Evolutionary conservation across 2,113 vertebrate genomes (phyloP).

Genomic region (Platanista minor): DNA sequence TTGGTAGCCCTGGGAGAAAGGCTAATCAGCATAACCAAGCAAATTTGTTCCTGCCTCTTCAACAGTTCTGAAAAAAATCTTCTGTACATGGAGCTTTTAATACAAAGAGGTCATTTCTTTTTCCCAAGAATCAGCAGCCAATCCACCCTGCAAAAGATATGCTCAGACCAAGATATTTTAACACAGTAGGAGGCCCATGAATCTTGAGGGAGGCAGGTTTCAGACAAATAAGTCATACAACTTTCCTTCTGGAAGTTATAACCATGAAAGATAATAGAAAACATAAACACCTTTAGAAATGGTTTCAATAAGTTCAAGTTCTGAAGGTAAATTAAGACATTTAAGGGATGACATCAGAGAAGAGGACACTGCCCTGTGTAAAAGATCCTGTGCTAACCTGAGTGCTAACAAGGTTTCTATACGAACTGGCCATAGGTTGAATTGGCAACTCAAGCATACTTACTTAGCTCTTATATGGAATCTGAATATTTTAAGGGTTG

Average conservation of each 20-base stretch:
- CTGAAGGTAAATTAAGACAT: neutral
- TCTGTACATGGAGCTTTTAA: neutral
- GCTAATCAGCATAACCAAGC: neutral
- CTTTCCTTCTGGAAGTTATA: conserved; percentile 16
- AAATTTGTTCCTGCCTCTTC: conserved; percentile 35
- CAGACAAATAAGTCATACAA: neutral
- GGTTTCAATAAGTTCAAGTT: neutral
- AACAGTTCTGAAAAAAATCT: neutral
- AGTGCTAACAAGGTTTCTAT: neutral
- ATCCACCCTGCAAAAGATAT: neutral
- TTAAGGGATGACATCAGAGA: neutral
- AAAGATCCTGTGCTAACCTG: neutral
- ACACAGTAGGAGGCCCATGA: neutral
- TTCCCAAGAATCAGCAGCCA: neutral
- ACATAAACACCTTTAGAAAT: neutral
- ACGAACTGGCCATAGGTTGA: neutral
- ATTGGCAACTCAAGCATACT: neutral
- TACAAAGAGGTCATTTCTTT: neutral
- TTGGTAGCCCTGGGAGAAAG: neutral
- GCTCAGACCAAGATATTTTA: neutral
- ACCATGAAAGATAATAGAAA: neutral
- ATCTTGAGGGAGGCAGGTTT: neutral
- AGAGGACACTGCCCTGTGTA: neutral
- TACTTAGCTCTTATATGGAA: neutral
- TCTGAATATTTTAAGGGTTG: neutral